These are phyloP conservation scores for Nomia melanderi DNA, from an alignment of 1,140 invertebrate genomes.

Conservation along the genomic window DNA sequence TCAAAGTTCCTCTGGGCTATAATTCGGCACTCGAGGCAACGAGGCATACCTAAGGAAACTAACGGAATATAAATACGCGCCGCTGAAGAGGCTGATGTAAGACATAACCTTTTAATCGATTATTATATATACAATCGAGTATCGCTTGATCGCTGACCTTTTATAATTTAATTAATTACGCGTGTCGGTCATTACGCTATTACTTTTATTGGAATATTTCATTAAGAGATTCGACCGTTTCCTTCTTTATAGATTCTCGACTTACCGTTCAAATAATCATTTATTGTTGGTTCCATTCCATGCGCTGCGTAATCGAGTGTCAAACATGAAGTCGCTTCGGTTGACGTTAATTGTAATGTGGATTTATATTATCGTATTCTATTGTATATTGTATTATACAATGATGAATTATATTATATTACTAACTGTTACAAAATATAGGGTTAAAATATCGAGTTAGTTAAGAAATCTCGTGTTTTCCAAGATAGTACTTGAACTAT, in stretches of 20 bases:
- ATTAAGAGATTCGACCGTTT: not conserved
- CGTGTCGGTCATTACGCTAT: not conserved
- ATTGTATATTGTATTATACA: too few species aligned
- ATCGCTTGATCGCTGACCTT: not conserved
- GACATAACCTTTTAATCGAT: not conserved
- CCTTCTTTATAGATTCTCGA: not conserved
- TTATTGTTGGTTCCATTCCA: not conserved
- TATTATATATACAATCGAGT: not conserved
- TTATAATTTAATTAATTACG: slow-evolving; percentile 2
- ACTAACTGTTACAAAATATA: too few species aligned
- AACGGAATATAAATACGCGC: not conserved
- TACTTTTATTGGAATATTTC: not conserved
- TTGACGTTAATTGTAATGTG: too few species aligned
- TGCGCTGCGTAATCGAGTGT: too few species aligned
- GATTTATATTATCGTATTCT: too few species aligned
- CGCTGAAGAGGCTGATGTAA: not conserved
- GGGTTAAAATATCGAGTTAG: too few species aligned
- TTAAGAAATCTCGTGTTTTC: too few species aligned
- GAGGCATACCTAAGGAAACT: not conserved
- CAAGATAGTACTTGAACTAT: too few species aligned
- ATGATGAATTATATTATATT: too few species aligned
- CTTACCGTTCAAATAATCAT: not conserved
- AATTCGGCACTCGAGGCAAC: not conserved
- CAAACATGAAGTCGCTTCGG: too few species aligned
- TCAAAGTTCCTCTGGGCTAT: not conserved